These are phyloP conservation scores for Drosophila merina DNA, from an alignment of 2,888 invertebrate genomes.

Conservation along the genomic window DNA sequence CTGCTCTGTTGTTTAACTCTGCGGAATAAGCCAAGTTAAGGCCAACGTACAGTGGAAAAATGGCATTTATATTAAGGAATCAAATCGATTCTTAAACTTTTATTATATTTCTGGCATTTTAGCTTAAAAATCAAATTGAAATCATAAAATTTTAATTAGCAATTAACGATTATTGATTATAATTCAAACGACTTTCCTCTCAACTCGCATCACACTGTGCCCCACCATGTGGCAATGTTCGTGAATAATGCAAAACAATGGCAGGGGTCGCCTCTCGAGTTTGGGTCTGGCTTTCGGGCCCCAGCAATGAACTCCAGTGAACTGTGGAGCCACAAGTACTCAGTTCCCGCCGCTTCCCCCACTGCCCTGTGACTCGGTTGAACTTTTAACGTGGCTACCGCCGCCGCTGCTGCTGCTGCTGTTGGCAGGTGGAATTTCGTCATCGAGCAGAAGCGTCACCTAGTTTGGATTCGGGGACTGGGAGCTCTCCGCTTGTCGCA, in stretches of 20 bases:
- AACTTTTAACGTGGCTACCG: conserved; percentile 57
- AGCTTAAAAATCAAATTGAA: too few relatives aligned
- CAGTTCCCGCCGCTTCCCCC: neutral
- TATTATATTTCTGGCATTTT: too few relatives aligned
- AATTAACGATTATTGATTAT: too few relatives aligned
- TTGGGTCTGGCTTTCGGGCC: conserved; percentile 18
- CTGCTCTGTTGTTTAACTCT: conserved; percentile 13
- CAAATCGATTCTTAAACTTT: too few relatives aligned
- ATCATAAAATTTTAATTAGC: too few relatives aligned
- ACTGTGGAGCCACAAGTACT: conserved; percentile 29
- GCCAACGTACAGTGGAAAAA: conserved; percentile 14
- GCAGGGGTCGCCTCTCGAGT: conserved; percentile 42
- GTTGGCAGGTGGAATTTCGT: conserved; percentile 38
- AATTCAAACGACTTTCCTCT: too few relatives aligned
- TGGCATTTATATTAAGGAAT: too few relatives aligned
- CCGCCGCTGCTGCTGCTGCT: conserved; percentile 5
- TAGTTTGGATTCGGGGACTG: conserved; percentile 43
- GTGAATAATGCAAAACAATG: conserved; percentile 46
- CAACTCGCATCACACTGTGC: conserved; percentile 12
- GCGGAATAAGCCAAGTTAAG: conserved; percentile 18
- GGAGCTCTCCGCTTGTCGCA: conserved; percentile 20
- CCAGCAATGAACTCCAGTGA: conserved; percentile 57
- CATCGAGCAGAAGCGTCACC: conserved; percentile 58
- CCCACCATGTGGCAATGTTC: conserved; percentile 36
- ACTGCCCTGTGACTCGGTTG: conserved; percentile 38